A percentile compares a stretch with the other conserved stretches of the same genome.
These are phyloP conservation scores for Baryphthengus martii DNA, from an alignment of 2,113 vertebrate genomes.

Conservation along the genomic window DNA sequence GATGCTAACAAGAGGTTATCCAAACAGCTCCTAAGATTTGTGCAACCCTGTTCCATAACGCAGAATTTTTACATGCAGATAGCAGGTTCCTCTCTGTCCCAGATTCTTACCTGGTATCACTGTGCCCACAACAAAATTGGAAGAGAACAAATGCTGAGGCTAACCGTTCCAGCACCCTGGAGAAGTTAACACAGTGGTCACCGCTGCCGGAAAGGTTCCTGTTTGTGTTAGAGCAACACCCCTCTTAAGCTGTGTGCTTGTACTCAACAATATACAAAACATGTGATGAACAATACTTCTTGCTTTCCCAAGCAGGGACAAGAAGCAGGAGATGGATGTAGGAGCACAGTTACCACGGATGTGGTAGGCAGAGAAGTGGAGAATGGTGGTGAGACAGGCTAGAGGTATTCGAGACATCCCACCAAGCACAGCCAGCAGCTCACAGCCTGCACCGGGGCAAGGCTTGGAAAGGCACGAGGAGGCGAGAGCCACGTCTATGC, in stretches of 20 bases:
- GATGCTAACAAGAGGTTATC: not conserved
- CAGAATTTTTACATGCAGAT: not conserved
- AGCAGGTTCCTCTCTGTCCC: not conserved
- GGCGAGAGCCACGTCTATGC: rapidly evolving
- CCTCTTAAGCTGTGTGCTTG: not conserved
- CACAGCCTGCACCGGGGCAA: not conserved
- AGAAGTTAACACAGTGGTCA: not conserved
- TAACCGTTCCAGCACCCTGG: not conserved
- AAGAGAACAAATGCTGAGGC: not conserved
- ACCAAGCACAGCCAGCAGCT: not conserved
- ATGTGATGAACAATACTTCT: not conserved
- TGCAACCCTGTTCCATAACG: not conserved
- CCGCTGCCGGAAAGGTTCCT: not conserved
- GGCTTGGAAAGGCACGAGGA: not conserved
- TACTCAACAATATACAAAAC: not conserved
- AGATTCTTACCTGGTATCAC: not conserved
- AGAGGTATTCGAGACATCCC: not conserved
- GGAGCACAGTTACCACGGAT: not conserved
- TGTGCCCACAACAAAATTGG: not conserved
- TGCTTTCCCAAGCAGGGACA: not conserved
- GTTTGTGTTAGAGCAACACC: not conserved
- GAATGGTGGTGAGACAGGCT: rapidly evolving
- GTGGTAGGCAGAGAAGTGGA: not conserved
- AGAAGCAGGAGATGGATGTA: not conserved
- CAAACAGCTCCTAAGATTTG: not conserved